Base-by-base conservation (phyloP, 2,113 vertebrate species). In the Petromus typicus region DNA sequence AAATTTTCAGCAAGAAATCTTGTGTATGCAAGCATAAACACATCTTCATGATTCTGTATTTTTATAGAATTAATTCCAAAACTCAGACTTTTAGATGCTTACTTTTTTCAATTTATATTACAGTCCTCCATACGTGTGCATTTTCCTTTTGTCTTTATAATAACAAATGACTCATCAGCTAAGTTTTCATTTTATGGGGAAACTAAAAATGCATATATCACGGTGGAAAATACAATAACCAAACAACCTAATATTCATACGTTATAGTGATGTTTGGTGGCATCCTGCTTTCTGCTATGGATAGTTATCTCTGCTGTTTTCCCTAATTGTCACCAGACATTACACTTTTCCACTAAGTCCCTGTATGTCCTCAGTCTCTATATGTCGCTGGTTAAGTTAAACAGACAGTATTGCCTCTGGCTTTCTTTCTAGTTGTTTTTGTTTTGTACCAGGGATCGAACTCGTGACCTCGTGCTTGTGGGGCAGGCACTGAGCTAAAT, bases 111-210 rank as follows among this genome's bases (percentile, higher is more conserved):
- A 56, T n/a, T 90, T 63, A 83, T 25, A 76, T 73, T 67, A 3
- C 16, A 66, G 4, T 40, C 16, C 81, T 88, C 45, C 25, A 78
- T 61, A n/a, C 30, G 4, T 66, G 3, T n/a, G 3, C 66, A 87
- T 90, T 92, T 93, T 63, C 27, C 85, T 30, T 69, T 8, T 80
- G 20, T 45, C 78, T 92, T 88, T 84, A 40, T 57, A 71, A 73
- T 75, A 63, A 27, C n/a, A 94, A 25, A 3, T 87, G 3, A 95
- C 6, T 45, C 7, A 48, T 93, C 13, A 73, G 4, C 3, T 89
- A 17, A 89, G 7, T 8, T 78, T 87, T 86, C 64, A 93, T 80
- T 34, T 80, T 66, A 89, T 30, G 43, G 40, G 69, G 17, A 56
- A 90, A 45, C 3, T 73, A 43, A 6, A 40, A 43, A 71, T 5